Percentiles rank a stretch among this genome's conserved stretches.
Evolutionary conservation across 2,113 vertebrate genomes (phyloP).

Genomic region (Trogon surrucura): DNA sequence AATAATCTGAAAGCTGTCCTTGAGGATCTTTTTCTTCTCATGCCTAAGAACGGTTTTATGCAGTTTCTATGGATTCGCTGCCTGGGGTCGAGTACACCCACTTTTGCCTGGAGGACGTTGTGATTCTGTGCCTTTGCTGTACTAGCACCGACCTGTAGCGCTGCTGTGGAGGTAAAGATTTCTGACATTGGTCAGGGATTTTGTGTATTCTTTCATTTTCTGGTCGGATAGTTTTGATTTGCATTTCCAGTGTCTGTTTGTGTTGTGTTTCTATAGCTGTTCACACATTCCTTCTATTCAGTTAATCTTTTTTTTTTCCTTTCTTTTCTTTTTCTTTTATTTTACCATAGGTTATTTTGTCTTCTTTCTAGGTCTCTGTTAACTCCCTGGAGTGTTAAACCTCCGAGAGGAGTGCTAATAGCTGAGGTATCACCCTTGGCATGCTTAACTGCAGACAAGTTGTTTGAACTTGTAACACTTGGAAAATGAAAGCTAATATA

Average conservation of each 20-base stretch:
- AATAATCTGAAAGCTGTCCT: neutral
- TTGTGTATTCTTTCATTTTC: neutral
- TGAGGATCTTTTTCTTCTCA: neutral
- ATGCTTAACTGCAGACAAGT: neutral
- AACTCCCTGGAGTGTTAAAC: neutral
- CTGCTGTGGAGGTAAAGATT: neutral
- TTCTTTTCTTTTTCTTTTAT: neutral
- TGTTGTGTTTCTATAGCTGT: neutral
- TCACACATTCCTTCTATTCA: neutral
- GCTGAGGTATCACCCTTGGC: neutral
- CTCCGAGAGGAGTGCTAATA: neutral
- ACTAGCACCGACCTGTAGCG: neutral
- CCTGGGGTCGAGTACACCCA: neutral
- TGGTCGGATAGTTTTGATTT: neutral
- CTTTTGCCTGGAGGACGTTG: neutral
- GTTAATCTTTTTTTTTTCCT: neutral
- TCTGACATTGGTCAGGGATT: neutral
- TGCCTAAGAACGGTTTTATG: neutral
- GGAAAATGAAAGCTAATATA: conserved; percentile 17
- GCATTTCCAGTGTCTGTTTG: neutral
- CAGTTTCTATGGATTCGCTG: neutral
- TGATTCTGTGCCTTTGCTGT: neutral
- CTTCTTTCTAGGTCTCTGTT: neutral
- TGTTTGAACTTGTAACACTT: conserved; percentile 45
- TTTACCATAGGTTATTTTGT: neutral